Evolutionary conservation across 2,888 invertebrate species (phyloP).

Genomic region (Psylliodes chrysocephalus): DNA sequence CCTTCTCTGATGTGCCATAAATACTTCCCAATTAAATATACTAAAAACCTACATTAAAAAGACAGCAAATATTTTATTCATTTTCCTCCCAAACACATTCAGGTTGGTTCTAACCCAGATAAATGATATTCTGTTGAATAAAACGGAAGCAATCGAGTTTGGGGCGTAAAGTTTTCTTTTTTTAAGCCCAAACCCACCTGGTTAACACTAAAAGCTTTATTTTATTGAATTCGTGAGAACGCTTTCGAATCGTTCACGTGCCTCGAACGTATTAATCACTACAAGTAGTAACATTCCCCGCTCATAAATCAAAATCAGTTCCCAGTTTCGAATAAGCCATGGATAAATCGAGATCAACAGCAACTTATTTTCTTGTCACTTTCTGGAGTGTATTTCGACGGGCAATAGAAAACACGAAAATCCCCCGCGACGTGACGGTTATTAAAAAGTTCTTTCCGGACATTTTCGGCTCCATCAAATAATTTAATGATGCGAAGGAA

Average conservation of each 20-base stretch:
- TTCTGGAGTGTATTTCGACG: slow-evolving; percentile 10
- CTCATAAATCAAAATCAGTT: slow-evolving; percentile 25
- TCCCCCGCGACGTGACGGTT: slow-evolving; percentile 22
- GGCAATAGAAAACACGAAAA: slow-evolving; percentile 22
- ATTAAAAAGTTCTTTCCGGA: slow-evolving; percentile 31
- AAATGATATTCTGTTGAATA: neutral
- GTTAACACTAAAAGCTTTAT: slow-evolving; percentile 23
- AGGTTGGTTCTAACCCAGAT: neutral
- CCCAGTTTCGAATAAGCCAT: slow-evolving; percentile 14
- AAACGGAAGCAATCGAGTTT: slow-evolving; percentile 16
- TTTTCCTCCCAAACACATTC: neutral
- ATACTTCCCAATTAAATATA: too few species aligned
- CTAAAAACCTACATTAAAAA: too few species aligned
- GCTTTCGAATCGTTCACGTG: slow-evolving; percentile 14
- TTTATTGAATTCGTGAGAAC: slow-evolving; percentile 26
- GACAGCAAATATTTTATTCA: slow-evolving; percentile 9
- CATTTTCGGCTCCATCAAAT: slow-evolving; percentile 28
- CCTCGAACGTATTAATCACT: slow-evolving; percentile 17
- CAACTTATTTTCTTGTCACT: slow-evolving; percentile 29
- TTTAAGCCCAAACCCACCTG: neutral
- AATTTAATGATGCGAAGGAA: slow-evolving; percentile 32
- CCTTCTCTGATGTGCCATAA: too few species aligned
- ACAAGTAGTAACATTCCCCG: slow-evolving; percentile 16
- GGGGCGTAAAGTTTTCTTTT: neutral
- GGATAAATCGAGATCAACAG: slow-evolving; percentile 22